Evolutionary conservation across 2,797 vertebrate genomes (phyloP).

Genomic region (Danio albolineatus): DNA sequence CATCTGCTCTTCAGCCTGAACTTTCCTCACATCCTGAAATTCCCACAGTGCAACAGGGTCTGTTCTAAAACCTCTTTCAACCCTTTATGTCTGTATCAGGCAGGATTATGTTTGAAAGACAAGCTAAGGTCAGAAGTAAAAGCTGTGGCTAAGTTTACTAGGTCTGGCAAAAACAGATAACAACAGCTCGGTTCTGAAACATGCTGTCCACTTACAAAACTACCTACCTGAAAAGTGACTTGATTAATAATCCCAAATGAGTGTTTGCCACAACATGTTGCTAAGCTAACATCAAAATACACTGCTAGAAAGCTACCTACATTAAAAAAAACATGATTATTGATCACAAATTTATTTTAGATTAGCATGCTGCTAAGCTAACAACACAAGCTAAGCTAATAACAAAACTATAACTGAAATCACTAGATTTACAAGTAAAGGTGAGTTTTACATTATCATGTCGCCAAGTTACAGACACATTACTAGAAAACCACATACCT

Average conservation of each 20-base stretch:
- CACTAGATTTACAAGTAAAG: too few relatives aligned
- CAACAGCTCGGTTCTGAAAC: background rate
- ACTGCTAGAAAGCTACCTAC: background rate
- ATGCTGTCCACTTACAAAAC: background rate
- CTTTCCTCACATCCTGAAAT: constrained; percentile 37
- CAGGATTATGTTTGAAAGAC: background rate
- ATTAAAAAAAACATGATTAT: too few relatives aligned
- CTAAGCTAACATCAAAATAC: background rate
- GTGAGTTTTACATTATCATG: too few relatives aligned
- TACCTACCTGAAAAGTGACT: background rate
- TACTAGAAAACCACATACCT: too few relatives aligned
- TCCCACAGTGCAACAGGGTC: constrained; percentile 26
- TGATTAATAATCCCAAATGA: background rate
- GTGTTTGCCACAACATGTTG: too few relatives aligned
- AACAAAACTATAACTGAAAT: too few relatives aligned
- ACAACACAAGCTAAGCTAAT: too few relatives aligned
- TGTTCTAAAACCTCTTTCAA: constrained; percentile 13
- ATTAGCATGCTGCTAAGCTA: too few relatives aligned
- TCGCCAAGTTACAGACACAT: too few relatives aligned
- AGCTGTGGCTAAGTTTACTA: constrained; percentile 33
- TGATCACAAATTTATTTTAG: too few relatives aligned
- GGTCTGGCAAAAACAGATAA: constrained; percentile 1
- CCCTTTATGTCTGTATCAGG: constrained; percentile 8
- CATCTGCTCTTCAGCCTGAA: constrained; percentile 13
- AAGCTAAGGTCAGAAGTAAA: constrained; percentile 60